Evolutionary conservation across 2,888 invertebrate species (phyloP), one percentile per base, ranked within the genome.

Genomic region (Branchipolynoe longqiensis): DNA sequence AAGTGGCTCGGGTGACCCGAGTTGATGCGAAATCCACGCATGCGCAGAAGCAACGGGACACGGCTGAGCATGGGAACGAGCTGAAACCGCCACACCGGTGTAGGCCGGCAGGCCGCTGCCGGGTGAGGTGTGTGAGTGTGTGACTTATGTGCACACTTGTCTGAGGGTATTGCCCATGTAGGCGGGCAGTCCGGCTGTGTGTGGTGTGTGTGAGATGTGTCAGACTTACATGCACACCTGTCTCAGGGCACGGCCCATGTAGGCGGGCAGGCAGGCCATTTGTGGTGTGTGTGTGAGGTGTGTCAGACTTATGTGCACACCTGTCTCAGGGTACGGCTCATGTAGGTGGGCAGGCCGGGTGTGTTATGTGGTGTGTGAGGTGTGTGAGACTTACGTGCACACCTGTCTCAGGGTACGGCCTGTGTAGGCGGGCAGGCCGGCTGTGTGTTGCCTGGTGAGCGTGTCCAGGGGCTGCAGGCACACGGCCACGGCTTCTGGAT

Each of bases 381-480:
- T 59, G 14, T 31, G 25, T n/a, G 62, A 31, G 48, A 18, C 48
- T 18, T 62, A 62, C 62, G 28, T 62, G 62, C 62, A 62, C 1
- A 62, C 62, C 1, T 62, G 25, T 25, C 28, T 25, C 1, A 62
- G 62, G 1, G 62, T 62, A 2, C n/a, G 18, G 62, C 28, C 14
- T 25, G 25, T 31, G 31, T 62, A 62, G 28, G 62, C 25, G 31
- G 62, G 62, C 31, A 62, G 62, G 62, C 25, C 31, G 62, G 62
- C 31, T 3, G 28, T n/a, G 28, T 62, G 62, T 14, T 31, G 28
- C 1, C 28, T 62, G 28, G 62, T 62, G 28, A 62, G 62, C 12
- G 62, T 25, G 62, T 62, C 62, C 31, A 62, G 31, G 28, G 62
- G 62, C 28, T 31, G 62, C 62, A 62, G 62, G 31, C 62, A 62